phyloP scores from a whole-genome alignment of 2,888 invertebrate species.

The Leucania comma region DNA sequence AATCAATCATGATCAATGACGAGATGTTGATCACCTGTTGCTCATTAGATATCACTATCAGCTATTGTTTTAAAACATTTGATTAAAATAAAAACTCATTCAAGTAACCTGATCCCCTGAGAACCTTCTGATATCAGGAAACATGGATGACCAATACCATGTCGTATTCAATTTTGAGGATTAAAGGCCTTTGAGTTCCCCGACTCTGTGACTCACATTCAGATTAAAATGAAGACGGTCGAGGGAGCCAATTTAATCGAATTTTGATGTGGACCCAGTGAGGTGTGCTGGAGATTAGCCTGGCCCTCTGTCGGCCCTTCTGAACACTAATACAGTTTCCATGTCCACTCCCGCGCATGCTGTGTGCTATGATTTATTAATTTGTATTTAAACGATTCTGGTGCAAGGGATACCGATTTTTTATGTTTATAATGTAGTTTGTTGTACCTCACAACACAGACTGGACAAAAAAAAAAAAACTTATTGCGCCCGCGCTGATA shows the following conservation, averaged over 20 bases:
- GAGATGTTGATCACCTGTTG: no score
- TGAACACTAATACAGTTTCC: conserved; percentile 77
- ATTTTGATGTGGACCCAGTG: conserved; percentile 65
- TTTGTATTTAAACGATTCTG: conserved; percentile 26
- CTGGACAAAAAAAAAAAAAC: no score
- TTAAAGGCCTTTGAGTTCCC: conserved; percentile 49
- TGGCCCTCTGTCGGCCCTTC: conserved; percentile 56
- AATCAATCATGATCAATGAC: no score
- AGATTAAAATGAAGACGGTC: conserved; percentile 64
- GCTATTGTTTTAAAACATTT: conserved; percentile 4
- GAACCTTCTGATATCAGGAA: conserved; percentile 42
- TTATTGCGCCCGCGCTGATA: no score
- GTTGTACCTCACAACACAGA: background rate
- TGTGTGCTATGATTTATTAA: conserved; percentile 56
- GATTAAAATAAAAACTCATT: background rate
- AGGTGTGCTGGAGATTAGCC: conserved; percentile 63
- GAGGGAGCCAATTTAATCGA: conserved; percentile 58
- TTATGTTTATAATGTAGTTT: background rate
- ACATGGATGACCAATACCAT: conserved; percentile 36
- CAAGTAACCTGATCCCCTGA: conserved; percentile 26
- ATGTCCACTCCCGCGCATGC: conserved; percentile 71
- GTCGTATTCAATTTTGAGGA: conserved; percentile 55
- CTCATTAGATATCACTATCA: background rate
- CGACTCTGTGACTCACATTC: conserved; percentile 56
- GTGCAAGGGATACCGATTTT: background rate